phyloP scores from a whole-genome alignment of 2,888 invertebrate species.

The Pammene aurita region DNA sequence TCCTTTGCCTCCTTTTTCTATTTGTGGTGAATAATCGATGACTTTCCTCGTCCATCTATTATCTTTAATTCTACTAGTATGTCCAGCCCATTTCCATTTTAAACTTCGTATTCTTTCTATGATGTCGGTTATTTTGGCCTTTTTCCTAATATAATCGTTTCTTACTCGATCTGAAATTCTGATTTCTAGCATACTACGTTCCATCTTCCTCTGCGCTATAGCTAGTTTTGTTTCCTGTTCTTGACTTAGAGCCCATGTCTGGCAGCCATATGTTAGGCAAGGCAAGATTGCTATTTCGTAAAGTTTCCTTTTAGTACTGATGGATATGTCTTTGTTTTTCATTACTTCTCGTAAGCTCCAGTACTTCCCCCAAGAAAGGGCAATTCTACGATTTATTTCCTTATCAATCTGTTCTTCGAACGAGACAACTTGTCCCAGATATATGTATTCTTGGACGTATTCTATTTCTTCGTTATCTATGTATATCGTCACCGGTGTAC shows the following conservation, averaged over 20 bases:
- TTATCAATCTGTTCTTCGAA: neutral
- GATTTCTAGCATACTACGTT: slow-evolving; percentile 10
- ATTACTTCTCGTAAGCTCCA: slow-evolving; percentile 1
- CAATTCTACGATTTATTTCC: slow-evolving; percentile 6
- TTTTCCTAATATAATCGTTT: slow-evolving; percentile 10
- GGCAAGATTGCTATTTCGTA: slow-evolving; percentile 2
- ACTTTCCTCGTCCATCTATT: slow-evolving; percentile 13
- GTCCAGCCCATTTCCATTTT: slow-evolving; percentile 20
- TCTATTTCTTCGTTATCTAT: slow-evolving; percentile 2
- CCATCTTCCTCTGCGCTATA: slow-evolving; percentile 8
- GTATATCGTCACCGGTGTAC: neutral
- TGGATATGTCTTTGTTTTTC: slow-evolving; percentile 4
- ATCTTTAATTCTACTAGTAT: neutral
- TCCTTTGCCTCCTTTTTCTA: neutral
- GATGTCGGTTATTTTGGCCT: slow-evolving; percentile 6
- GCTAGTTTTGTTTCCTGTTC: slow-evolving; percentile 3
- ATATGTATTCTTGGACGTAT: slow-evolving; percentile 3
- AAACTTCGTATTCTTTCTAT: slow-evolving; percentile 2
- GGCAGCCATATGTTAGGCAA: slow-evolving; percentile 8
- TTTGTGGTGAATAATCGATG: slow-evolving; percentile 1
- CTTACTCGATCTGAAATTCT: neutral
- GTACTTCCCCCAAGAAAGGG: neutral
- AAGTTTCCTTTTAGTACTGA: neutral
- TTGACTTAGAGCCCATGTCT: slow-evolving; percentile 1
- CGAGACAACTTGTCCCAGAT: neutral